Percentiles rank a stretch among this genome's conserved stretches.
These are phyloP conservation scores for Siniperca knerii DNA, from an alignment of 2,113 vertebrate species.

Conservation along the genomic window DNA sequence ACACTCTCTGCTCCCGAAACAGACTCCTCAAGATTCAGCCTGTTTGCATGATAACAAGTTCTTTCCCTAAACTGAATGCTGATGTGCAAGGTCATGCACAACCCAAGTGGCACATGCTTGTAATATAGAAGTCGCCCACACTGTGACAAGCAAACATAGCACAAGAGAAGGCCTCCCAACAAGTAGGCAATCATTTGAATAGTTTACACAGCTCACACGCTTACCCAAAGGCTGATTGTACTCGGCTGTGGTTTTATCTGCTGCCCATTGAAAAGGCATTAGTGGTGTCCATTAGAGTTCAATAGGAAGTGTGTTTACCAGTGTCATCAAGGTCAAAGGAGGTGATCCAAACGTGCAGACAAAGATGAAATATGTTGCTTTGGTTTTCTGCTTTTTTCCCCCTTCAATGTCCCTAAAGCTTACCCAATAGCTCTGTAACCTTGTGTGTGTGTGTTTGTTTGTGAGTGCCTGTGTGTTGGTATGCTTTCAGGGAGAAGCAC, in stretches of 20 bases:
- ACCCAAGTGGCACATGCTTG: constrained; percentile 59
- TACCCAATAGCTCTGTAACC: constrained; percentile 53
- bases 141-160: constrained; percentile 49
- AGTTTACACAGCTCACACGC: constrained; percentile 48
- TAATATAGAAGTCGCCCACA: constrained; percentile 51
- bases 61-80: constrained; percentile 55
- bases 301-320: constrained; percentile 54
- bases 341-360: constrained; percentile 51
- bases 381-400: constrained; percentile 1
- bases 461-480: constrained; percentile 39
- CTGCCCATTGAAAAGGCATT: constrained; percentile 55
- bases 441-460: constrained; percentile 51
- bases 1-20: constrained; percentile 64
- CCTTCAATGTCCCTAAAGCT: constrained; percentile 48
- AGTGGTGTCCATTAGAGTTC: constrained; percentile 46
- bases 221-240: constrained; percentile 35
- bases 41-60: constrained; percentile 74
- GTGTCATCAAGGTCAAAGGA: constrained; percentile 69
- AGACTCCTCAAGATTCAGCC: constrained; percentile 65
- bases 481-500: constrained; percentile 60
- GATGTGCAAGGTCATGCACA: constrained; percentile 71
- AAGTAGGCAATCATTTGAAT: constrained; percentile 45
- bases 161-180: constrained; percentile 42
- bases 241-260: constrained; percentile 42
- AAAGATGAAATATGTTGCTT: constrained; percentile 66